A percentile compares a stretch with the other conserved stretches of the same genome.
These are phyloP conservation scores for Folsomia candida DNA, from an alignment of 2,888 invertebrate genomes.

Conservation along the genomic window DNA sequence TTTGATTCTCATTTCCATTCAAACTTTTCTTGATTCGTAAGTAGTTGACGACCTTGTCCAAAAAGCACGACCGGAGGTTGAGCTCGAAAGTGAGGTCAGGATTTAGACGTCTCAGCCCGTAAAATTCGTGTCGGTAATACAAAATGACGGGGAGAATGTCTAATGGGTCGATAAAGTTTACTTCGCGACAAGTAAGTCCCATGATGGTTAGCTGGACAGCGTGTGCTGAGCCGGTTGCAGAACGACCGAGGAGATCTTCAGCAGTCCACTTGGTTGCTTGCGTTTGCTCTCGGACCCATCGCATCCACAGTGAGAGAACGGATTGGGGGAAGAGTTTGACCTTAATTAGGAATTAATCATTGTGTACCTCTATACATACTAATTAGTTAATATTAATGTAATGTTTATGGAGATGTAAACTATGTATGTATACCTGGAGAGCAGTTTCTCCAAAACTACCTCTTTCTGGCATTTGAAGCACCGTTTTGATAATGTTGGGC, in stretches of 20 bases:
- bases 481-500: conserved; percentile 41
- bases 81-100: conserved; percentile 35
- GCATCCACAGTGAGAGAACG: conserved; percentile 43
- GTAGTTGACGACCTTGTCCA: conserved; percentile 42
- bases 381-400: too few species aligned
- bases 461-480: conserved; percentile 46
- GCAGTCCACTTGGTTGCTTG: conserved; percentile 39
- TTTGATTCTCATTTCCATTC: conserved; percentile 16
- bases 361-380: too few species aligned
- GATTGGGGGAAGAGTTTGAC: conserved; percentile 40
- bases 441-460: conserved; percentile 41
- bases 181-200: conserved; percentile 45
- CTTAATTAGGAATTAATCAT: too few species aligned
- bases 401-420: neutral
- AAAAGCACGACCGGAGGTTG: conserved; percentile 40
- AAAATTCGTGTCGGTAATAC: conserved; percentile 41
- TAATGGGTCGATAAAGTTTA: conserved; percentile 33
- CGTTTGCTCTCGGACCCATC: conserved; percentile 33
- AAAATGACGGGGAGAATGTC: conserved; percentile 40
- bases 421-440: neutral
- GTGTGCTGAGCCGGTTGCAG: conserved; percentile 39
- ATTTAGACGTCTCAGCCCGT: conserved; percentile 28
- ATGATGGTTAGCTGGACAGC: conserved; percentile 43
- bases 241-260: conserved; percentile 42
- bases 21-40: conserved; percentile 32